Percentiles rank a stretch among this genome's conserved stretches.
phyloP scores from a whole-genome alignment of 2,888 invertebrate genomes.

The Baronia brevicornis region DNA sequence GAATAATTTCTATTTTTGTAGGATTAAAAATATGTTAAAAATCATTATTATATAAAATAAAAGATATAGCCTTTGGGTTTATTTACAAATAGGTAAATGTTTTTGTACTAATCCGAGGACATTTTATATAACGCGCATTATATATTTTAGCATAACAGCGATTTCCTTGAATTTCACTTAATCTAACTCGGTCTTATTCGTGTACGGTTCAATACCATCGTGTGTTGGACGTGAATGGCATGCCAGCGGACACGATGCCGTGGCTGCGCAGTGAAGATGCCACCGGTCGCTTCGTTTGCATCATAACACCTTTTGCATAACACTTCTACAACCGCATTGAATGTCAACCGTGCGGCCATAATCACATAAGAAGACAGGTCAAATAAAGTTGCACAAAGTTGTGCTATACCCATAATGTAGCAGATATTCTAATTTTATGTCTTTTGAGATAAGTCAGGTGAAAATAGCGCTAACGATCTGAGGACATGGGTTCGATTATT shows the following conservation, averaged over 20 bases:
- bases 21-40: too few relatives aligned
- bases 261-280: slow-evolving; percentile 40
- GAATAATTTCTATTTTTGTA: too few relatives aligned
- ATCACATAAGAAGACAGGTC: slow-evolving; percentile 31
- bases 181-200: slow-evolving; percentile 40
- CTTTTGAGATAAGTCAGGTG: too few relatives aligned
- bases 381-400: slow-evolving; percentile 18
- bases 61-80: too few relatives aligned
- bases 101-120: too few relatives aligned
- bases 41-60: too few relatives aligned
- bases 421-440: too few relatives aligned
- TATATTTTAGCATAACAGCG: slow-evolving; percentile 33
- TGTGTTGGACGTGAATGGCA: slow-evolving; percentile 42
- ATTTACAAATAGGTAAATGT: too few relatives aligned
- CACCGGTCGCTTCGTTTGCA: slow-evolving; percentile 37
- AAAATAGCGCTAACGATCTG: too few relatives aligned
- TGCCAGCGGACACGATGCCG: slow-evolving; percentile 23
- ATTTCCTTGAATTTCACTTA: slow-evolving; percentile 51
- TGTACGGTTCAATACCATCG: slow-evolving; percentile 31
- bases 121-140: too few relatives aligned
- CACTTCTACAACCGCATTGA: slow-evolving; percentile 49
- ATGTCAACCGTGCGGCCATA: slow-evolving; percentile 54
- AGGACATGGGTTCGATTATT: too few relatives aligned
- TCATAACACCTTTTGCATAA: slow-evolving; percentile 56
- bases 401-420: slow-evolving; percentile 7